These are phyloP conservation scores for Gila orcuttii DNA, from an alignment of 2,113 vertebrate genomes.

Conservation along the genomic window DNA sequence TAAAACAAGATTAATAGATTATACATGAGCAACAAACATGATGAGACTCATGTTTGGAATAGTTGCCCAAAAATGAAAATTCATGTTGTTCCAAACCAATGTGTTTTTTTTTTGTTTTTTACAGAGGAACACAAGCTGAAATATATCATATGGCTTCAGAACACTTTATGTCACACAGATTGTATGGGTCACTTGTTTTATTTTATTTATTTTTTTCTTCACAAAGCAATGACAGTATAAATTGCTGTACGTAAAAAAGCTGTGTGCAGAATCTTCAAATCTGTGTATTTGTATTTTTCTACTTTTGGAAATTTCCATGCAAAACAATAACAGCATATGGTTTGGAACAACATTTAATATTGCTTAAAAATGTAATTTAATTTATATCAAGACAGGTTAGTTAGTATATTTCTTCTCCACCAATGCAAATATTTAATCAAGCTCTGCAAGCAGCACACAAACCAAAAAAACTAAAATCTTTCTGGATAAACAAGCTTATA, in stretches of 20 bases:
- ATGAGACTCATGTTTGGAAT: neutral
- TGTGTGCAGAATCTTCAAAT: neutral
- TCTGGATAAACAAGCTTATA: neutral
- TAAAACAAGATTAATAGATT: conserved; percentile 20
- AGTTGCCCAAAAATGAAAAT: neutral
- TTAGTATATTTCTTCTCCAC: neutral
- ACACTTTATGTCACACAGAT: neutral
- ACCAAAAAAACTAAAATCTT: neutral
- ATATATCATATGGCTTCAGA: neutral
- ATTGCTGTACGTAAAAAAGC: neutral
- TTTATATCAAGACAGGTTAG: neutral
- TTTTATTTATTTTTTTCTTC: neutral
- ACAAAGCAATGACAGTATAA: neutral
- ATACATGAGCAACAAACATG: conserved; percentile 15
- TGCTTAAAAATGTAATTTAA: neutral
- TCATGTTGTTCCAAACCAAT: conserved; percentile 6
- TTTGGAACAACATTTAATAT: neutral
- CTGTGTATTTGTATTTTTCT: neutral
- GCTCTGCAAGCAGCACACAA: neutral
- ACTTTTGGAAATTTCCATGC: neutral
- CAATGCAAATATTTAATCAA: neutral
- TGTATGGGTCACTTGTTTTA: neutral
- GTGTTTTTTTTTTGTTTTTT: neutral
- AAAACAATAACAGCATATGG: neutral
- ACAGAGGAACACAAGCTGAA: neutral